Evolutionary conservation across 2,797 vertebrate species (phyloP), one percentile per base, ranked within the genome.

Genomic region (Sebastes itinus): DNA sequence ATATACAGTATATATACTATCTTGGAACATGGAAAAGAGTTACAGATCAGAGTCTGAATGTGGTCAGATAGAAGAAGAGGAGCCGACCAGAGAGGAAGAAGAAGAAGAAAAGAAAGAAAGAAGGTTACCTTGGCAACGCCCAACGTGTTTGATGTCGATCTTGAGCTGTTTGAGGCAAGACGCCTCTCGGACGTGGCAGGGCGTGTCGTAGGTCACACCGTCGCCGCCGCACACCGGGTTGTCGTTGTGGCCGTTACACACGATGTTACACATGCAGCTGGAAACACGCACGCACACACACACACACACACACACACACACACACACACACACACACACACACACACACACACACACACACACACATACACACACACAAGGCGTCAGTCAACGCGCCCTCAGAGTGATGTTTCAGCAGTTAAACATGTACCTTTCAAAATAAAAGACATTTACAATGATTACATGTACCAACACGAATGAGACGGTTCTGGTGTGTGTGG

Each of bases 251-350:
- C 98, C 98, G 32, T 97, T 99, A 92, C 98, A 99, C 93, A 99
- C 98, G 81, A 99, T 99, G 93, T 99, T 99, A 93, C 98, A 99
- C 33, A 99, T 98, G 94, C 98, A 99, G 92, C 98, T 99, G 91
- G 0, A 71, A 16, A 61, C 69, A 83, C 62, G 60, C 14, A 79
- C 58, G 83, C 12, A 82, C 18, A 38, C n/a, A 58, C 7, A 75
- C 55, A 76, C 66, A 49, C 7, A 75, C 56, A 60, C 69, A 59
- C 69, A 83, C 61, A 60, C 14, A 79, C 54, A 82, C 9, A 82
- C 18, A 56, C n/a, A 58, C 7, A 75, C 1, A 1, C 1, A 23
- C 28, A 42, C 56, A 73, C 32, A 33, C 30, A 46, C 3, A 11
- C n/a, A n/a, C n/a, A n/a, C n/a, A n/a, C n/a, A 59, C 69, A 83